These are phyloP conservation scores for Leptopilina boulardi DNA, from an alignment of 1,140 invertebrate species.

Conservation along the genomic window DNA sequence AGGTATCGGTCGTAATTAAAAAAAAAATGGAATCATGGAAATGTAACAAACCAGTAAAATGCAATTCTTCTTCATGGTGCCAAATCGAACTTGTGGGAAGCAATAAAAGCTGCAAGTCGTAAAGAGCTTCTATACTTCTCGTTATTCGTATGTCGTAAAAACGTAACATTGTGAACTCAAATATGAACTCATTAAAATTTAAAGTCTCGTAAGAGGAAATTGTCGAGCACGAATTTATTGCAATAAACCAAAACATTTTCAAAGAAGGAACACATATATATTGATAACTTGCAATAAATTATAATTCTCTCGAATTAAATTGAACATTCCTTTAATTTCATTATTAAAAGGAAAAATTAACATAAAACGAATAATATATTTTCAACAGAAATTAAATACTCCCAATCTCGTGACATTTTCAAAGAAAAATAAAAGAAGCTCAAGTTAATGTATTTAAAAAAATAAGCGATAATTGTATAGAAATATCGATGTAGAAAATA, in stretches of 20 bases:
- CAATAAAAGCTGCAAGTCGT: not conserved
- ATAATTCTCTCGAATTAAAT: no score
- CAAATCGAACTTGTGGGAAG: constrained; percentile 20
- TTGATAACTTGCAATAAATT: no score
- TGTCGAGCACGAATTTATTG: constrained; percentile 3
- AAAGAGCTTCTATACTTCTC: constrained; percentile 1
- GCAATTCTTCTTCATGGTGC: not conserved
- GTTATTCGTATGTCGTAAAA: constrained; percentile 19
- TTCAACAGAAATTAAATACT: no score
- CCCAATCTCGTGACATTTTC: no score
- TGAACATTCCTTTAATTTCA: no score
- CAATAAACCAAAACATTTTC: constrained; percentile 6
- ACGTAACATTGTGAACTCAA: constrained; percentile 19
- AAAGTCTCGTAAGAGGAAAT: constrained; percentile 4
- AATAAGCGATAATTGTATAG: no score
- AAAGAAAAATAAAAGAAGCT: no score
- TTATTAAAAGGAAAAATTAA: no score
- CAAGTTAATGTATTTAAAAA: no score
- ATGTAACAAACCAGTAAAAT: not conserved
- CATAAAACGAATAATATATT: no score
- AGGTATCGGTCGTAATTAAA: not conserved
- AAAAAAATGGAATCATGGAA: not conserved
- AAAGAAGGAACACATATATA: not conserved
- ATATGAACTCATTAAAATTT: constrained; percentile 25
- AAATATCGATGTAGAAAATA: no score